Conservation (phyloP, 2,113 vertebrate genomes). For the Oryzias curvinotus region DNA sequence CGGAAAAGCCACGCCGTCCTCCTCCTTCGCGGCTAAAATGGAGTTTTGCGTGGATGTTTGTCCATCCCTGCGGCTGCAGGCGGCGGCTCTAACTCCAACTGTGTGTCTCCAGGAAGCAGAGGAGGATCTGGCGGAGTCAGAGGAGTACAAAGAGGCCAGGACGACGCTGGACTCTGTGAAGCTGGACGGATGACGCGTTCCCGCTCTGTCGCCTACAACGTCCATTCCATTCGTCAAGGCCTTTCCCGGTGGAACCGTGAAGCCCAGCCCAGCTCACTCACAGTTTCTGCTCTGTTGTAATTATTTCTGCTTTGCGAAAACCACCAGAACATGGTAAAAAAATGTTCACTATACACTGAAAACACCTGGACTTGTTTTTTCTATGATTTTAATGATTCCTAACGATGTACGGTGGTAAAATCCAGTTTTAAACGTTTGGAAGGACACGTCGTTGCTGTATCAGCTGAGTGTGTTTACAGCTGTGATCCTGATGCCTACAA, state of each 20-base stretch:
- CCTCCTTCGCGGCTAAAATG: background rate
- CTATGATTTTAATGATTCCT: background rate
- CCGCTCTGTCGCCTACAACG: slow-evolving; percentile 53
- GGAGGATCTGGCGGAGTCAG: slow-evolving; percentile 87
- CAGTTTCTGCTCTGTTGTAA: slow-evolving; percentile 40
- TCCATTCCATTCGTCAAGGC: slow-evolving; percentile 80
- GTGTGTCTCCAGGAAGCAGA: slow-evolving; percentile 84
- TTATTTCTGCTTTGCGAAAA: slow-evolving; percentile 51
- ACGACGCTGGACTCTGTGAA: slow-evolving; percentile 88
- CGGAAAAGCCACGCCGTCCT: slow-evolving; percentile 4
- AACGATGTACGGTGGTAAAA: background rate
- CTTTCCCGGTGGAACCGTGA: slow-evolving; percentile 59
- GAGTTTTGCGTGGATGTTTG: background rate
- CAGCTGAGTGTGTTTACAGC: slow-evolving; percentile 3
- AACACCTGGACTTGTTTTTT: background rate
- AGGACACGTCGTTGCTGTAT: no score
- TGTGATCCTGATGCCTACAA: slow-evolving; percentile 6
- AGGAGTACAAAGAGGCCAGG: slow-evolving; percentile 91
- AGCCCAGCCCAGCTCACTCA: slow-evolving; percentile 35
- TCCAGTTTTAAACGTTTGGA: background rate
- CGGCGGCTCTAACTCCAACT: slow-evolving; percentile 13
- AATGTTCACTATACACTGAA: slow-evolving; percentile 28
- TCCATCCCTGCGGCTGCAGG: background rate
- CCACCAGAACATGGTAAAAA: slow-evolving; percentile 29
- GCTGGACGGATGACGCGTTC: slow-evolving; percentile 82